phyloP scores from a whole-genome alignment of 2,797 vertebrate species.

The Pithecia hirsuta region DNA sequence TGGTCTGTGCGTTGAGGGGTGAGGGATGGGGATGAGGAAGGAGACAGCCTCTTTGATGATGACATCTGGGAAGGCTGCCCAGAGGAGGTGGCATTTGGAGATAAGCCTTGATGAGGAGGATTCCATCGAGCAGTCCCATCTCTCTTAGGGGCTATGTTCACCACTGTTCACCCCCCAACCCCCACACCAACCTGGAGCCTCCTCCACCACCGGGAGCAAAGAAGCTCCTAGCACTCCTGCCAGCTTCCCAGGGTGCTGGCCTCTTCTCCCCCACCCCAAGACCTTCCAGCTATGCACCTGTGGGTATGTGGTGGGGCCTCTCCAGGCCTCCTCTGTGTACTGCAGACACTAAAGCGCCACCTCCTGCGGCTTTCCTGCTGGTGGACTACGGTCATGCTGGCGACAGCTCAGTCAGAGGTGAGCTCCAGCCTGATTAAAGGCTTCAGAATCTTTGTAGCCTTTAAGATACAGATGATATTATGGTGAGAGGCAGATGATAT shows the following conservation, averaged over 20 bases:
- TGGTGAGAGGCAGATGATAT: background rate
- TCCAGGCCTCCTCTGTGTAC: background rate
- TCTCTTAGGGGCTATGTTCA: background rate
- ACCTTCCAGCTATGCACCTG: background rate
- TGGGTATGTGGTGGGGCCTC: background rate
- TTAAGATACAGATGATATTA: no score
- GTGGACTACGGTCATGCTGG: fast-evolving
- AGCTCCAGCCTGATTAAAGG: background rate
- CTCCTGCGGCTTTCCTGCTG: fast-evolving
- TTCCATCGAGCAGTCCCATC: background rate
- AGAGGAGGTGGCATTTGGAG: background rate
- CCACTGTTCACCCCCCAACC: no score
- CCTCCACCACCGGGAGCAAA: background rate
- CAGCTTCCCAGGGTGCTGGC: fast-evolving
- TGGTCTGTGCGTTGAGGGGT: background rate
- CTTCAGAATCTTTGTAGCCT: background rate
- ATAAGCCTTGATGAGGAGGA: background rate
- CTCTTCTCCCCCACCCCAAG: fast-evolving
- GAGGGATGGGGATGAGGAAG: background rate
- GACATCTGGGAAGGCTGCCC: background rate
- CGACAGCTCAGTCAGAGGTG: background rate
- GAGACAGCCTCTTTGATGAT: background rate
- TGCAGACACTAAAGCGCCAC: fast-evolving
- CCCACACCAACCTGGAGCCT: background rate
- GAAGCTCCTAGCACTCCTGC: background rate